Percentiles rank a stretch among this genome's conserved stretches.
Conservation (phyloP, 2,888 invertebrate genomes). For the Drosophila anceps region DNA sequence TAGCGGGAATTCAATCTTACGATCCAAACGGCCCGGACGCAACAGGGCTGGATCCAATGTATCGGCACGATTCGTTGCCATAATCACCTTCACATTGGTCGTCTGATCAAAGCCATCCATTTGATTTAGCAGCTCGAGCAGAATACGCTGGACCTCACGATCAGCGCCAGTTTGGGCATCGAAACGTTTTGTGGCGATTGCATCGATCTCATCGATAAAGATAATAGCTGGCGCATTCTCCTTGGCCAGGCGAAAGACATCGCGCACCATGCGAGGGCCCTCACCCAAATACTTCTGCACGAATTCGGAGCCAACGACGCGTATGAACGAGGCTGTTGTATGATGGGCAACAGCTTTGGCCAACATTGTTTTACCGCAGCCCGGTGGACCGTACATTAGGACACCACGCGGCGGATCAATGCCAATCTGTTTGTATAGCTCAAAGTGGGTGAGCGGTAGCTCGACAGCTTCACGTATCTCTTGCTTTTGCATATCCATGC, state of each 20-base stretch:
- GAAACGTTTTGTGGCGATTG: conserved; percentile 99
- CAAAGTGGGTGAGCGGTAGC: conserved; percentile 98
- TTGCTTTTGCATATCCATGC: conserved; percentile 99
- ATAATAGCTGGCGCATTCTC: conserved; percentile 99
- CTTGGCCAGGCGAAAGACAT: conserved; percentile 99
- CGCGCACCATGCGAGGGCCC: conserved; percentile 99
- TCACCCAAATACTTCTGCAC: conserved; percentile 99
- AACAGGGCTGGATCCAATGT: conserved; percentile 96
- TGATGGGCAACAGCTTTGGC: conserved; percentile 99
- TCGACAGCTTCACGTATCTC: conserved; percentile 99
- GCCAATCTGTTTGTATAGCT: conserved; percentile 98
- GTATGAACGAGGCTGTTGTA: conserved; percentile 99
- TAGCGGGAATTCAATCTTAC: conserved; percentile 99
- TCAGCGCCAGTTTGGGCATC: conserved; percentile 99
- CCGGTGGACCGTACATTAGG: conserved; percentile 99
- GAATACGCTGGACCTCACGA: conserved; percentile 98
- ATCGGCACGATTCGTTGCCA: conserved; percentile 99
- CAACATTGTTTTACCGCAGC: conserved; percentile 99
- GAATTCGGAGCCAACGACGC: conserved; percentile 99
- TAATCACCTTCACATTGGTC: conserved; percentile 99
- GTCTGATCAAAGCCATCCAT: conserved; percentile 99
- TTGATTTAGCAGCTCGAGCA: conserved; percentile 98
- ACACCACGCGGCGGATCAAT: conserved; percentile 99
- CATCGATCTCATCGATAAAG: conserved; percentile 99
- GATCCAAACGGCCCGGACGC: conserved; percentile 94